Conservation (phyloP, 2,113 vertebrate genomes). For the Aegotheles bennettii region DNA sequence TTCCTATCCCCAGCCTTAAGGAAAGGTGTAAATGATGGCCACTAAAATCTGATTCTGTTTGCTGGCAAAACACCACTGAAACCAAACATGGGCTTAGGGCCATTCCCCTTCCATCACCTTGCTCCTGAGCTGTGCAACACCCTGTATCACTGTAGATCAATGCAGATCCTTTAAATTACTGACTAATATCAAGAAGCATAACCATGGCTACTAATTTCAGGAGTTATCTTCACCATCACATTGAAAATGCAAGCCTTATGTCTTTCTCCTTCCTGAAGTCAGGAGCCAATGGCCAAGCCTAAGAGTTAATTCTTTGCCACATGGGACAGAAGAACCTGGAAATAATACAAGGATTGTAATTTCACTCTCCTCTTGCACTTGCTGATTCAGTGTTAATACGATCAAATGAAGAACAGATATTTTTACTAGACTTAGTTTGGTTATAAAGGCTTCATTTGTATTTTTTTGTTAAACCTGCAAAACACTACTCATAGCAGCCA, state of each 20-base stretch:
- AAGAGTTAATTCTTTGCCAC: neutral
- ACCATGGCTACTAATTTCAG: neutral
- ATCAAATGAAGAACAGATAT: neutral
- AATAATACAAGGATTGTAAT: neutral
- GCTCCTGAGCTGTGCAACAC: neutral
- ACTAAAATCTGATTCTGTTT: neutral
- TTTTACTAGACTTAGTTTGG: neutral
- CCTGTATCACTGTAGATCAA: rapidly evolving
- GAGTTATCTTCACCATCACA: neutral
- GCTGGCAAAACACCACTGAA: neutral
- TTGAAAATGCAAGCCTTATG: neutral
- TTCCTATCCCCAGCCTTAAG: neutral
- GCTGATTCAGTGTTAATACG: neutral
- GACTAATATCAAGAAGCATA: neutral
- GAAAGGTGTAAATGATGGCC: neutral
- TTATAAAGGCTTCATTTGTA: neutral
- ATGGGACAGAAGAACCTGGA: neutral
- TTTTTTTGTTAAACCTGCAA: neutral
- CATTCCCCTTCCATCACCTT: neutral
- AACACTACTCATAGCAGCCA: neutral
- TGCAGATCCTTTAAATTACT: neutral
- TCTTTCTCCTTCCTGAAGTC: rapidly evolving
- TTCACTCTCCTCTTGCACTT: neutral
- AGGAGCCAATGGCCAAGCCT: neutral
- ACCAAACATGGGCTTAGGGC: neutral